Percentiles rank a stretch among this genome's conserved stretches.
Evolutionary conservation across 2,113 vertebrate species (phyloP).

Genomic region (Cardinalis cardinalis): DNA sequence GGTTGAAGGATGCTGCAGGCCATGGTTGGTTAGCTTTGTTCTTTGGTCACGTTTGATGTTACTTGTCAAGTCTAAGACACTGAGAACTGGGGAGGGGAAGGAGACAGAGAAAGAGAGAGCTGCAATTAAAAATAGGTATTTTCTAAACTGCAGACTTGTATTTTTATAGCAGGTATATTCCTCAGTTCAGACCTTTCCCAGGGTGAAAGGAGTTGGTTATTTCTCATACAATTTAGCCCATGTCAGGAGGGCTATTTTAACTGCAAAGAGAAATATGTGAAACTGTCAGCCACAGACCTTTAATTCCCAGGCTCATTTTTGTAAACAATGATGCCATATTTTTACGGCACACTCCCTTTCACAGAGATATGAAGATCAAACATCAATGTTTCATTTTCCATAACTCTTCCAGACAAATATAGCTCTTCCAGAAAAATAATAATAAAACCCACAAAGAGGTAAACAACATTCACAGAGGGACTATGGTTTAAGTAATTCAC

Average conservation of each 20-base stretch:
- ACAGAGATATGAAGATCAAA: constrained; percentile 35
- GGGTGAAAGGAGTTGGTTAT: constrained; percentile 20
- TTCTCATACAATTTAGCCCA: constrained; percentile 33
- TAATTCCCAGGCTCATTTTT: constrained; percentile 58
- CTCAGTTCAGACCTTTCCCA: neutral
- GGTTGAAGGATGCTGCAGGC: constrained; percentile 34
- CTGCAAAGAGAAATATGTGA: constrained; percentile 29
- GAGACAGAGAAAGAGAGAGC: neutral
- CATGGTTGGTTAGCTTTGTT: constrained; percentile 23
- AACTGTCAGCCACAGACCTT: constrained; percentile 22
- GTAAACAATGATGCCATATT: constrained; percentile 54
- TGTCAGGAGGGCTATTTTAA: constrained; percentile 42
- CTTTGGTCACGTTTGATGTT: neutral
- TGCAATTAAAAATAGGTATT: constrained; percentile 35
- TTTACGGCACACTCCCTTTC: neutral
- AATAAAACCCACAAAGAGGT: constrained; percentile 38
- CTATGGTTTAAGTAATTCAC: constrained; percentile 59
- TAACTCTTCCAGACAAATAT: constrained; percentile 44
- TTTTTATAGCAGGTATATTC: constrained; percentile 1
- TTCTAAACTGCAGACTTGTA: constrained; percentile 1
- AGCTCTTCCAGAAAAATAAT: constrained; percentile 18
- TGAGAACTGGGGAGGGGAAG: neutral
- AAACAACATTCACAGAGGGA: constrained; percentile 58
- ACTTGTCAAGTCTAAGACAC: neutral
- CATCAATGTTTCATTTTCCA: constrained; percentile 27